Evolutionary conservation across 2,797 vertebrate genomes (phyloP), one percentile per base, ranked within the genome.

Genomic region (Neostethus bicornis): DNA sequence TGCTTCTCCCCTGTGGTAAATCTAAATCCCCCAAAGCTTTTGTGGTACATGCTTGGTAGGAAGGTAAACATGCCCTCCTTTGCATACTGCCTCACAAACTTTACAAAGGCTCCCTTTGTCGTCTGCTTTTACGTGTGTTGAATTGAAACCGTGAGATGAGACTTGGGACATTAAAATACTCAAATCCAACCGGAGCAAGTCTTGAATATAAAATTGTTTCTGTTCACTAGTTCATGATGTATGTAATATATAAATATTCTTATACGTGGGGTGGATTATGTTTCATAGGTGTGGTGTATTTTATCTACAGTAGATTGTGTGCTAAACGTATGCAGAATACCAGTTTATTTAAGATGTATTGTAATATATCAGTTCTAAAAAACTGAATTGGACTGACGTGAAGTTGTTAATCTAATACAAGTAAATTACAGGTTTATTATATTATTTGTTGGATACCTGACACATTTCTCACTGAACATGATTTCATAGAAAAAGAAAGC

Each of bases 1-100:
- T 43, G 35, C 26, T 19, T 26, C 37, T n/a, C 20, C 43, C 29
- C 55, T 16, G 26, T 7, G 10, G 53, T 65, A 48, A 41, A 24
- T 51, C 41, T 57, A 66, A 73, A 76, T 66, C 65, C 55, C 63
- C 67, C 43, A 58, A 68, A 79, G 62, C 54, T 20, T 66, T 74
- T 64, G 64, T 70, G 54, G 35, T 61, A 65, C 54, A 60, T 61
- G 61, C 32, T 34, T 54, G 35, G 29, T 42, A 35, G 63, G 52
- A 70, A 74, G 65, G 47, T 55, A 78, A 73, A 78, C 70, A 73
- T 43, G 29, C 41, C 38, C 42, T 66, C 13, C 11, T 72, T 61
- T 62, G 21, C 20, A 48, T 66, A 58, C 53, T 57, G 55, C 76
- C 68, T 71, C 61, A 53, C 34, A 79, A 61, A 79, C 63, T 73